Base-by-base conservation (phyloP, 2,797 vertebrate genomes). In the Falco concolor region DNA sequence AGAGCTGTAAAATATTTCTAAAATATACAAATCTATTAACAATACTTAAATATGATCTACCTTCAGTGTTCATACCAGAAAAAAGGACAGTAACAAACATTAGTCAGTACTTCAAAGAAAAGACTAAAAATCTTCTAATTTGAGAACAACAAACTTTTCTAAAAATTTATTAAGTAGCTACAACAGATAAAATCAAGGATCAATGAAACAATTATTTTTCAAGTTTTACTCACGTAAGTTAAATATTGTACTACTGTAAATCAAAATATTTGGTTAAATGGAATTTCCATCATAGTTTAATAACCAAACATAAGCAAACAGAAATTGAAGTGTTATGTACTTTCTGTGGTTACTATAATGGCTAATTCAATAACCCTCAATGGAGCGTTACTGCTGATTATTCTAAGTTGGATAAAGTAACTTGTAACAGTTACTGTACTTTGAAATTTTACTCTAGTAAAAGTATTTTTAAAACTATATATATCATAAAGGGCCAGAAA, bases 341-440 rank as follows among this genome's bases (percentile, higher is more conserved):
- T 95, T 97, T 96, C 72, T 88, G 92, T 28, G 65, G 95, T 96
- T 97, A 97, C 93, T 95, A 87, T 86, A 97, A 97, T 57, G 64
- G 88, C 90, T 97, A 97, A 97, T 97, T 92, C 96, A 97, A 97
- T 97, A 95, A 97, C 64, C 80, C 91, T 89, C 95, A 97, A 96
- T 87, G 90, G 94, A 96, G 89, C 73, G 65, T 96, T 98, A 95
- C 95, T 97, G 96, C 95, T 97, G 96, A 97, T 97, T 97, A 91
- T 91, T 96, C 93, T 89, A 96, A 97, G 98, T 98, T 96, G 96
- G 91, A 96, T 98, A 96, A 97, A 96, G 90, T 91, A 90, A 97
- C 84, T 91, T 97, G 96, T 97, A 96, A 95, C 96, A 98, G 94
- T 92, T 97, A 94, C 63, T 94, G 85, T 91, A 95, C 74, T 95